Base-by-base conservation (phyloP, 1,140 invertebrate genomes). In the Octopus sinensis region DNA sequence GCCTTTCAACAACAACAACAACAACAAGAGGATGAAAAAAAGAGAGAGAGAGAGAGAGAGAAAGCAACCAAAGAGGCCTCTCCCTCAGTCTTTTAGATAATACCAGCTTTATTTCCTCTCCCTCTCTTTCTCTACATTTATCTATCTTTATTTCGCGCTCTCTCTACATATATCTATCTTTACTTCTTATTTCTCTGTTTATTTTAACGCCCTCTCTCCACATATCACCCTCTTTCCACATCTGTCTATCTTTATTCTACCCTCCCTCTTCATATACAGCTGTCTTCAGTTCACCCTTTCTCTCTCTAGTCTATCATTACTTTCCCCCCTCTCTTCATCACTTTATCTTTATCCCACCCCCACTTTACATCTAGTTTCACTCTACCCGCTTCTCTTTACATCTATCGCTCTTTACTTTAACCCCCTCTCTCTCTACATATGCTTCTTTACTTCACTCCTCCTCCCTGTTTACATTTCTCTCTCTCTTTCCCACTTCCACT, bases 311-410 rank as follows among this genome's bases (percentile, higher is more conserved):
- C 54, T 82, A 53, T 23, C 13, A 76, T 9, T 76, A 76, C 54
- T 54, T 43, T 52, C 7, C 53, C 23, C 13, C 79, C 77, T 43
- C 53, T 79, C 68, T 62, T 76, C 30, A 53, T 73, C 62, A 7
- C 53, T 76, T 13, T 79, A 9, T 82, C 54, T 71, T 54, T 77
- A 77, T 80, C 81, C 6, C 84, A 87, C 85, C 84, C 86, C 84
- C 83, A n/a, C 71, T 77, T 96, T 13, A 90, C 92, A 93, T 13
- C 53, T 95, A 91, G 95, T 94, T 87, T 94, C 94, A 54, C 23
- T 76, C 53, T 80, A 30, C 30, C 68, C 76, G n/a, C 76, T 68
- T 80, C 30, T 80, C 23, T 75, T n/a, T 80, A 12, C 51, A 43
- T 80, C 68, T 75, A 30, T 73, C 30, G 76, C 52, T 75, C 23